These are phyloP conservation scores for Polyommatus iphigenia DNA, from an alignment of 2,888 invertebrate genomes.

Conservation along the genomic window DNA sequence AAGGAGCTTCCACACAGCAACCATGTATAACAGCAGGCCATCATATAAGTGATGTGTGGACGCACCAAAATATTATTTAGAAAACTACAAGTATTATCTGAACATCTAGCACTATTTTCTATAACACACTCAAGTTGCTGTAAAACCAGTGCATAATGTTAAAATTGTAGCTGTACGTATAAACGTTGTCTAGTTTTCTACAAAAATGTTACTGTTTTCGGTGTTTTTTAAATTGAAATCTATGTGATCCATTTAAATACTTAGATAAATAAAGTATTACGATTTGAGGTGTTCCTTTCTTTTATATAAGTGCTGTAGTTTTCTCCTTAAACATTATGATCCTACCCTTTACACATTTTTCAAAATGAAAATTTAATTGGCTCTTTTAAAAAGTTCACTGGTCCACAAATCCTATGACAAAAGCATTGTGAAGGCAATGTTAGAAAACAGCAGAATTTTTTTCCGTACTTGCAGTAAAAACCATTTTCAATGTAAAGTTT, in stretches of 20 bases:
- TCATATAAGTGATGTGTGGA: background rate
- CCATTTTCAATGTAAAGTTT: background rate
- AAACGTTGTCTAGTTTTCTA: conserved; percentile 38
- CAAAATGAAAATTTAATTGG: no score
- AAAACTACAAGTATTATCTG: background rate
- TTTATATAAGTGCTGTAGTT: background rate
- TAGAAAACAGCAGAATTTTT: background rate
- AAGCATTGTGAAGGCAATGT: background rate
- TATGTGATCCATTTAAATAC: conserved; percentile 49
- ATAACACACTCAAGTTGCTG: background rate
- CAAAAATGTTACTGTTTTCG: conserved; percentile 45
- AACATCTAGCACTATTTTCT: background rate
- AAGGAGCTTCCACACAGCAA: background rate
- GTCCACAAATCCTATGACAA: background rate
- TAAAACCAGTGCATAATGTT: conserved; percentile 29
- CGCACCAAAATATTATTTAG: background rate
- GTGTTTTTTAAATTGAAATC: conserved; percentile 51
- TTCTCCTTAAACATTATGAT: no score
- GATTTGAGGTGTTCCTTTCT: background rate
- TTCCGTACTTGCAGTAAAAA: background rate
- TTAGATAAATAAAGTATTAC: conserved; percentile 46
- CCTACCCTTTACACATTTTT: no score
- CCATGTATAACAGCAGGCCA: background rate
- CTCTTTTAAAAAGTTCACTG: background rate
- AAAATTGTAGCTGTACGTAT: conserved; percentile 33